Percentiles rank a stretch among this genome's conserved stretches.
These are phyloP conservation scores for Neodiprion pinetum DNA, from an alignment of 1,140 invertebrate genomes.

Conservation along the genomic window DNA sequence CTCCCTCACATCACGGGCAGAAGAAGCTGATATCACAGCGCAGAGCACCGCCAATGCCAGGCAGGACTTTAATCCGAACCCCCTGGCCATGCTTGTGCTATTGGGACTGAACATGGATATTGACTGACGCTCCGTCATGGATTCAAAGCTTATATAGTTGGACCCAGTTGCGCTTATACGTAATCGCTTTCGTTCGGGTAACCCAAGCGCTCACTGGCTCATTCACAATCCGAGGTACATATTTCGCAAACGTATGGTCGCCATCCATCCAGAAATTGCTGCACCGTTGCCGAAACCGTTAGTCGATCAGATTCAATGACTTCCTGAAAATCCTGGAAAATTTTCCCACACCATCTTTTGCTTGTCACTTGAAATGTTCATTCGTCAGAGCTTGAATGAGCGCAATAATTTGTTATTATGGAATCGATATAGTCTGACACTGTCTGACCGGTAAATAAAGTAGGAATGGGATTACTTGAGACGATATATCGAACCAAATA, in stretches of 20 bases:
- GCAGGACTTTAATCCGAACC: conserved; percentile 23
- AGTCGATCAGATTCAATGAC: background rate
- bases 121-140: conserved; percentile 37
- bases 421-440: too few relatives aligned
- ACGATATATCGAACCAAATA: too few relatives aligned
- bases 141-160: conserved; percentile 45
- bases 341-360: background rate
- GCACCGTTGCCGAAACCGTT: background rate
- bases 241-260: conserved; percentile 35
- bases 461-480: too few relatives aligned
- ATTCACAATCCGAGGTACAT: conserved; percentile 22
- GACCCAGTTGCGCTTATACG: conserved; percentile 28
- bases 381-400: too few relatives aligned
- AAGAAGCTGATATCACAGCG: conserved; percentile 26
- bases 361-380: too few relatives aligned
- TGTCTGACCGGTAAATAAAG: too few relatives aligned
- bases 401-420: too few relatives aligned
- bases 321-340: background rate
- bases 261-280: conserved; percentile 1
- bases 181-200: conserved; percentile 43
- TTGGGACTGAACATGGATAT: conserved; percentile 36
- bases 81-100: conserved; percentile 34
- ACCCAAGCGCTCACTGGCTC: conserved; percentile 16
- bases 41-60: conserved; percentile 30
- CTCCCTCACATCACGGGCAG: conserved; percentile 31